A percentile compares a stretch with the other conserved stretches of the same genome.
These are phyloP conservation scores for Ornithoptera priamus DNA, from an alignment of 2,888 invertebrate species.

Conservation along the genomic window DNA sequence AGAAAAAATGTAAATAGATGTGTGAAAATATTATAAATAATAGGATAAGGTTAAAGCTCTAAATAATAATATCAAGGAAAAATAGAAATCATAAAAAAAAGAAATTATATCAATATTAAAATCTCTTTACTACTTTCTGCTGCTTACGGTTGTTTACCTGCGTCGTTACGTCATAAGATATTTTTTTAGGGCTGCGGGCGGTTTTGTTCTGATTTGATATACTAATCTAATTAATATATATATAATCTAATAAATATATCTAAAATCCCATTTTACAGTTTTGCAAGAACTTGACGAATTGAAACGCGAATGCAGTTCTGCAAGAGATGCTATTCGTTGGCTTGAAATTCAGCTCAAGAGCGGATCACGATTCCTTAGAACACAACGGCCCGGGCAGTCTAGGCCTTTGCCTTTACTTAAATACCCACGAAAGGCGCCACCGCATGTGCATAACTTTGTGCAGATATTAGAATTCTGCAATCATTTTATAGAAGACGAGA, in stretches of 20 bases:
- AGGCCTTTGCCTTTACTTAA: conserved; percentile 82
- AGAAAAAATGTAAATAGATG: too few species aligned
- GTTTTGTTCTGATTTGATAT: too few species aligned
- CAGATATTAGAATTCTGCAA: conserved; percentile 92
- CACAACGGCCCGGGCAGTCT: conserved; percentile 91
- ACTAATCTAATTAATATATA: background rate
- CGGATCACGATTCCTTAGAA: conserved; percentile 92
- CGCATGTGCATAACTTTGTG: conserved; percentile 83
- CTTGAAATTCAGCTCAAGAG: conserved; percentile 91
- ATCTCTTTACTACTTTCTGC: too few species aligned
- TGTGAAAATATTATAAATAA: too few species aligned
- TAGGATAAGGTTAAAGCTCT: too few species aligned
- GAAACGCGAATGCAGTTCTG: conserved; percentile 90
- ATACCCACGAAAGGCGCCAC: conserved; percentile 67
- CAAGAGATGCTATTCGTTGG: conserved; percentile 96
- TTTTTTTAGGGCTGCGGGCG: too few species aligned
- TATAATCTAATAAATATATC: too few species aligned
- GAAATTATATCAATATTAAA: too few species aligned
- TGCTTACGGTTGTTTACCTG: too few species aligned
- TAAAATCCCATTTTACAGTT: conserved; percentile 79
- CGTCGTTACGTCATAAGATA: too few species aligned
- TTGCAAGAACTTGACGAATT: conserved; percentile 92
- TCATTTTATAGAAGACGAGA: conserved; percentile 81
- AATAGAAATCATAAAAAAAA: too few species aligned
- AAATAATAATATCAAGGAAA: too few species aligned